Base-by-base conservation (phyloP, 2,797 vertebrate genomes). In the Silurus aristotelis region DNA sequence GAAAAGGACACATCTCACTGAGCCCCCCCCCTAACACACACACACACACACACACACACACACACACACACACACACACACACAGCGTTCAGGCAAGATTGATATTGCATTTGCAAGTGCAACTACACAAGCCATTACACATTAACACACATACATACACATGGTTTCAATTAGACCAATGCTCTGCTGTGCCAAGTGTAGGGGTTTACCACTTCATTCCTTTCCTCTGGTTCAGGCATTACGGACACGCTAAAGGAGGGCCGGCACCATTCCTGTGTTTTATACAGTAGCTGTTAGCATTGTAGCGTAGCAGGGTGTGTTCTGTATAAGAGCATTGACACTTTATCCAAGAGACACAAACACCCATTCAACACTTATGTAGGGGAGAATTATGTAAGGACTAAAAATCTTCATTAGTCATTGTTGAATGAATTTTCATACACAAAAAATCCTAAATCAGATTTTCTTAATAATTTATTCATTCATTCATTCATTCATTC, bases 181-280 rank as follows among this genome's bases (percentile, higher is more conserved):
- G 83, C 63, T 80, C 83, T 81, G 85, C 64, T 3, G 73, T 68
- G 89, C 89, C 89, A 87, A 89, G 72, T 67, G 55, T 86, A 75
- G 85, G 85, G 89, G 89, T 89, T 92, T 89, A 90, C 88, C 90
- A 88, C 88, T 83, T 90, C 90, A 89, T 92, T 91, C 89, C 90
- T 87, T 63, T 68, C 84, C 85, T 76, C 70, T 78, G 84, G 66
- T 89, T 87, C 84, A 85, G 68, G 81, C 83, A 88, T 89, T 86
- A 89, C 78, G 81, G 83, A 48, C 64, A 22, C 60, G 52, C 83
- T 81, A 84, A 72, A 46, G 61, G 85, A 10, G 83, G 84, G 87
- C 43, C 87, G 84, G 87, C 87, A 71, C 86, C 90, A 88, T 89
- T 91, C 87, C 89, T 85, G 81, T 15, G 48, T 88, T 89, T 91